Percentiles rank a stretch among this genome's conserved stretches.
Evolutionary conservation across 1,140 invertebrate genomes (phyloP).

Genomic region (Berghia stephanieae): DNA sequence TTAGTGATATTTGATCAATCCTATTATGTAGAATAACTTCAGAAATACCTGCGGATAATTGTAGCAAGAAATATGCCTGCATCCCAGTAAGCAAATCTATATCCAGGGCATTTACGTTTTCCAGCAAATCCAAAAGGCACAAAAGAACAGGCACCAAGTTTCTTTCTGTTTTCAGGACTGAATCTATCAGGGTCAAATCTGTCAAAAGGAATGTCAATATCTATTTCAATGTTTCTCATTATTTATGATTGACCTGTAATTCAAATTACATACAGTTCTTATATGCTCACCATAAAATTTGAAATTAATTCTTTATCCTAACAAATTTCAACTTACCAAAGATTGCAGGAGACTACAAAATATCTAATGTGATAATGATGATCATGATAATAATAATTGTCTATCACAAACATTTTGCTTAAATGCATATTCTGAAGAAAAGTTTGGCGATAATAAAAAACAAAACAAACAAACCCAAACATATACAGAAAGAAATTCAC

Average conservation of each 20-base stretch:
- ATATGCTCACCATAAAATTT: not conserved
- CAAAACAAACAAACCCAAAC: no score
- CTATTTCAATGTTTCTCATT: not conserved
- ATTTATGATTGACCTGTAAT: not conserved
- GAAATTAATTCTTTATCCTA: no score
- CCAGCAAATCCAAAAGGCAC: conserved; percentile 64
- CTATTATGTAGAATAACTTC: not conserved
- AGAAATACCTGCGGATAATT: conserved; percentile 36
- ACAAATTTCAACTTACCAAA: no score
- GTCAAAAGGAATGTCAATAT: conserved; percentile 26
- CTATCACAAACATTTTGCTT: no score
- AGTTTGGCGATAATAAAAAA: no score
- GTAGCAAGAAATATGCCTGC: conserved; percentile 41
- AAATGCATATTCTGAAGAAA: no score
- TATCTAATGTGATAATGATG: no score
- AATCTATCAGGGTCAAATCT: conserved; percentile 66
- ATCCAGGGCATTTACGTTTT: conserved; percentile 58
- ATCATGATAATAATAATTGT: no score
- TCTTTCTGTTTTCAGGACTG: conserved; percentile 43
- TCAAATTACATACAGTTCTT: not conserved
- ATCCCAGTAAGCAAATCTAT: conserved; percentile 53
- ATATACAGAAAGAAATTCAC: no score
- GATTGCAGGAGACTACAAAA: no score
- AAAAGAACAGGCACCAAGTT: conserved; percentile 46
- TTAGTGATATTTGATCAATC: not conserved